Conservation (phyloP, 2,797 vertebrate genomes). For the Trachurus trachurus region DNA sequence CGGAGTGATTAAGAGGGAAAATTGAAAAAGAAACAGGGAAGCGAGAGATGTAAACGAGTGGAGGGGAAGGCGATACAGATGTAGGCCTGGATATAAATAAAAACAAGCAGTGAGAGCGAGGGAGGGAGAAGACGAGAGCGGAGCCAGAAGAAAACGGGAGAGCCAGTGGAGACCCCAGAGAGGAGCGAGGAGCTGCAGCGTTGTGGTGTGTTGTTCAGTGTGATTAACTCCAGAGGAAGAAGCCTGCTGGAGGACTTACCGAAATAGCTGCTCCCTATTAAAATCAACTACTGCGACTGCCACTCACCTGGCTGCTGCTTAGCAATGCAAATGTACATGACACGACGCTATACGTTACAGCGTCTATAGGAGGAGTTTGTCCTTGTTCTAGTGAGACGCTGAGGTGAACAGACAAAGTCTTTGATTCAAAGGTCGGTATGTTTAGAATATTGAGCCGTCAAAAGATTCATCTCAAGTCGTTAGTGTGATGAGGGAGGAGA, state of each 20-base stretch:
- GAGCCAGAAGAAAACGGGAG: slow-evolving; percentile 20
- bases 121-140: neutral
- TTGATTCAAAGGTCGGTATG: slow-evolving; percentile 2
- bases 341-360: slow-evolving; percentile 2
- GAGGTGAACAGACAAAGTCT: neutral
- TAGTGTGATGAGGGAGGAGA: no score
- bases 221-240: slow-evolving; percentile 64
- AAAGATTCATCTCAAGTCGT: neutral
- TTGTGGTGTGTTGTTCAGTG: slow-evolving; percentile 37
- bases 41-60: slow-evolving; percentile 10
- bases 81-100: slow-evolving; percentile 53
- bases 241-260: slow-evolving; percentile 66
- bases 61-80: slow-evolving; percentile 11
- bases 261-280: slow-evolving; percentile 68
- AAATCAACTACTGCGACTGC: slow-evolving; percentile 65
- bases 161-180: slow-evolving; percentile 48
- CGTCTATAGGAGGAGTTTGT: slow-evolving; percentile 18
- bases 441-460: neutral
- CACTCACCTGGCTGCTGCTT: slow-evolving; percentile 70
- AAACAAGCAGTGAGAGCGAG: slow-evolving; percentile 25
- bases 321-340: slow-evolving; percentile 51
- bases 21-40: slow-evolving; percentile 1
- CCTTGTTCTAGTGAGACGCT: slow-evolving; percentile 6
- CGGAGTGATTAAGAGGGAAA: slow-evolving; percentile 22
- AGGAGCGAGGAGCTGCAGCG: slow-evolving; percentile 25